phyloP scores from a whole-genome alignment of 2,797 vertebrate genomes.

The Manis pentadactyla region DNA sequence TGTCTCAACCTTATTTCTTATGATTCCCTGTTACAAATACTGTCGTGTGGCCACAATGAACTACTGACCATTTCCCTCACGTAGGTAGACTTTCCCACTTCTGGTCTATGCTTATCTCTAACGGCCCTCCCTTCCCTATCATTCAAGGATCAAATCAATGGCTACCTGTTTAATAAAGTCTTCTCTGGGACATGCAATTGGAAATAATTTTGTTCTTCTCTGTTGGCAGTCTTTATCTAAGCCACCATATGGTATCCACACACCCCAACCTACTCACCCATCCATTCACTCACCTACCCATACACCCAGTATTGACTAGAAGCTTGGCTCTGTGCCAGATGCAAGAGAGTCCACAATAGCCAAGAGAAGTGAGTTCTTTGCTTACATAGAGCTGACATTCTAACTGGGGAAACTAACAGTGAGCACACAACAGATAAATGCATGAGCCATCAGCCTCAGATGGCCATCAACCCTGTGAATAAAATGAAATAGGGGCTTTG shows the following conservation, averaged over 20 bases:
- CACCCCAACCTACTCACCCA: not conserved
- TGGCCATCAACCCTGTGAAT: not conserved
- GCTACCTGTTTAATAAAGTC: not conserved
- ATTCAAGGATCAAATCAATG: conserved; percentile 21
- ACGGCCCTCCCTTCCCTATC: not conserved
- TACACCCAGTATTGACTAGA: not conserved
- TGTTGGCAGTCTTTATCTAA: conserved; percentile 11
- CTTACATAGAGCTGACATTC: not conserved
- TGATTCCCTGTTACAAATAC: not conserved
- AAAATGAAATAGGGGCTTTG: not conserved
- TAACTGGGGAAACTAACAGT: not conserved
- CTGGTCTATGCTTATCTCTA: not conserved
- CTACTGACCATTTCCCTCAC: not conserved
- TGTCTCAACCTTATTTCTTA: not conserved
- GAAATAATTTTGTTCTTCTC: conserved; percentile 1
- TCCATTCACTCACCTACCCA: not conserved
- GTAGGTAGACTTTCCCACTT: not conserved
- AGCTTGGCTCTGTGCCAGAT: not conserved
- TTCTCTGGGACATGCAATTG: not conserved
- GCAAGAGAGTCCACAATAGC: not conserved
- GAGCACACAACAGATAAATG: not conserved
- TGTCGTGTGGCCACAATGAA: not conserved
- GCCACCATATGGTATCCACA: not conserved
- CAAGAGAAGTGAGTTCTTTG: not conserved
- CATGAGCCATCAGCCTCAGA: not conserved